These are phyloP conservation scores for Syrphus vitripennis DNA, from an alignment of 2,888 invertebrate genomes.

Conservation along the genomic window DNA sequence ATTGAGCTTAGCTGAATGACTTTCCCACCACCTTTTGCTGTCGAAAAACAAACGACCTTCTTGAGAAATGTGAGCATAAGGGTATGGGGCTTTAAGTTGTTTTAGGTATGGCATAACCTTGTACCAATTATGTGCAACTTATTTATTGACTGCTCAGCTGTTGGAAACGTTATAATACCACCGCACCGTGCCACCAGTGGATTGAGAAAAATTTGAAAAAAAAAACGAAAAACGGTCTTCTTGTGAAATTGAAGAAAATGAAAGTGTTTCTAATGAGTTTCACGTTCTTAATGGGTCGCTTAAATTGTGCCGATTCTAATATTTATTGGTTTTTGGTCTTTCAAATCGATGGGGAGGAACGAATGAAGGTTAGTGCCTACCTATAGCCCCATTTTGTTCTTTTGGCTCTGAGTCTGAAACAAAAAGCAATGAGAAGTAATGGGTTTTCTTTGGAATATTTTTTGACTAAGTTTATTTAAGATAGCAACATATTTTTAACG, in stretches of 20 bases:
- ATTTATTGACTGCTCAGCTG: constrained; percentile 71
- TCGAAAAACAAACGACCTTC: not conserved
- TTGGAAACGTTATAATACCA: constrained; percentile 19
- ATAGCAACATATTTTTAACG: not conserved
- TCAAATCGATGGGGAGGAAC: not conserved
- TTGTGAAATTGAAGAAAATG: constrained; percentile 33
- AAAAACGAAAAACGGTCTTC: constrained; percentile 24
- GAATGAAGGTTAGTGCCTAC: not conserved
- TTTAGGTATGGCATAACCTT: constrained; percentile 49
- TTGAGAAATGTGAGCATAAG: not conserved
- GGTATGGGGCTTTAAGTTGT: not conserved
- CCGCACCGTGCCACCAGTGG: not conserved
- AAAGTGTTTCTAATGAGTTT: constrained; percentile 68
- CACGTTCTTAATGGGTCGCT: constrained; percentile 59
- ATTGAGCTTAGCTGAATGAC: constrained; percentile 36
- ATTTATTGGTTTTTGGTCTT: constrained; percentile 56
- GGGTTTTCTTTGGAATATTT: constrained; percentile 25
- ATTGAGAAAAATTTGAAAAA: not conserved
- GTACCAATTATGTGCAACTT: constrained; percentile 67
- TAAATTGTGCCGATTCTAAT: constrained; percentile 63
- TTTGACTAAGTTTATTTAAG: constrained; percentile 34
- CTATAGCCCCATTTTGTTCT: constrained; percentile 26
- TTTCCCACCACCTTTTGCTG: constrained; percentile 2
- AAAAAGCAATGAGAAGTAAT: constrained; percentile 36
- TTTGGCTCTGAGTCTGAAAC: constrained; percentile 2